Conservation (phyloP, 23 tunicate species). For the Styela clava region DNA sequence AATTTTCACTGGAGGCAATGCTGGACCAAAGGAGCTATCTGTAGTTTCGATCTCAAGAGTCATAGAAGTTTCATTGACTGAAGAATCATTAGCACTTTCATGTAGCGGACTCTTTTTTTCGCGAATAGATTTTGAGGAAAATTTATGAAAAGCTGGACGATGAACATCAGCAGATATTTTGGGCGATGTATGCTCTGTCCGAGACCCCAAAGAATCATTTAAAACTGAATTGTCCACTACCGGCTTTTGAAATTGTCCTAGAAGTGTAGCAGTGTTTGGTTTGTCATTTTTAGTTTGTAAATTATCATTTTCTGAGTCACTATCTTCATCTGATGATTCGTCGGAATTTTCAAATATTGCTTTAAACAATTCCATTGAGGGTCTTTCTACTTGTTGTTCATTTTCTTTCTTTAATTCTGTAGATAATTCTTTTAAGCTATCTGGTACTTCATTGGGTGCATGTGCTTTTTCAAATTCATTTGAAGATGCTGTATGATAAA, state of each 20-base stretch:
- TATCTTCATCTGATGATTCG: conserved; percentile 38
- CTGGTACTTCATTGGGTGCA: no score
- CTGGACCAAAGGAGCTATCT: conserved; percentile 12
- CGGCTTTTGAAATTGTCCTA: not conserved
- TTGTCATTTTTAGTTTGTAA: not conserved
- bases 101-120: not conserved
- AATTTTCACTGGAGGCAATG: conserved; percentile 9
- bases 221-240: no score
- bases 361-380: conserved; percentile 74
- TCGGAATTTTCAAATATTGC: conserved; percentile 84
- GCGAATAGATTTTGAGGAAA: not conserved
- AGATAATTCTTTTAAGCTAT: not conserved
- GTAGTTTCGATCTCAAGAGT: not conserved
- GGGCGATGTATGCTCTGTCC: not conserved
- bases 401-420: not conserved
- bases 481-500: no score
- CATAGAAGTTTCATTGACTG: not conserved
- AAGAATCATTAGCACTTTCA: not conserved
- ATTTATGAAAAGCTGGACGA: conserved; percentile 8
- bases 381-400: conserved; percentile 35
- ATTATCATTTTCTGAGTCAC: not conserved
- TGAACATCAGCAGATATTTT: not conserved
- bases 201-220: not conserved
- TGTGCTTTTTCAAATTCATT: no score
- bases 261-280: not conserved